Evolutionary conservation across 2,888 invertebrate genomes (phyloP).

Genomic region (Rhamphomyia laevipes): DNA sequence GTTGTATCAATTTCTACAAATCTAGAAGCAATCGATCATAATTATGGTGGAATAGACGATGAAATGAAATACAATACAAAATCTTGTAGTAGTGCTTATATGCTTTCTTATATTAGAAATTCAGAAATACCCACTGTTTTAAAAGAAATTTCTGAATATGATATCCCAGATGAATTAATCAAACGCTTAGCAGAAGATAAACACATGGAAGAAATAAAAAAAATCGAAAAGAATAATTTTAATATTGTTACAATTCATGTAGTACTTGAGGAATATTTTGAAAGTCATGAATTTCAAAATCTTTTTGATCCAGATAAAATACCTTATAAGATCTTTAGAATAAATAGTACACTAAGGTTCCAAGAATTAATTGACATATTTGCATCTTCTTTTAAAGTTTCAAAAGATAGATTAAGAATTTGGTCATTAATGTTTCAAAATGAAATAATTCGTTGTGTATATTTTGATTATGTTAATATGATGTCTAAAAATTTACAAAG

Average conservation of each 20-base stretch:
- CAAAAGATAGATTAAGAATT: constrained; percentile 73
- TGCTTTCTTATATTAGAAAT: constrained; percentile 97
- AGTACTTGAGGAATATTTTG: constrained; percentile 76
- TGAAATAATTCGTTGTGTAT: constrained; percentile 61
- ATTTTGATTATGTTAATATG: constrained; percentile 68
- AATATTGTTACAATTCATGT: constrained; percentile 72
- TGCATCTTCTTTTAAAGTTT: constrained; percentile 80
- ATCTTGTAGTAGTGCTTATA: constrained; percentile 97
- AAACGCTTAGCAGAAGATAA: constrained; percentile 86
- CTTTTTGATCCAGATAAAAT: constrained; percentile 86
- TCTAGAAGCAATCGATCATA: constrained; percentile 93
- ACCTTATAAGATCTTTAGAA: constrained; percentile 71
- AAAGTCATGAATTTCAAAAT: constrained; percentile 92
- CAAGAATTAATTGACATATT: constrained; percentile 75
- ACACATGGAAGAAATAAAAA: constrained; percentile 75
- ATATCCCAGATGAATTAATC: constrained; percentile 85
- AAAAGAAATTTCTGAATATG: constrained; percentile 80
- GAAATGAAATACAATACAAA: constrained; percentile 83
- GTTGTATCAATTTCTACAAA: constrained; percentile 94
- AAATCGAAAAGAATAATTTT: constrained; percentile 92
- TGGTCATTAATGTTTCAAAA: constrained; percentile 82
- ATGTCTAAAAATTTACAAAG: constrained; percentile 40
- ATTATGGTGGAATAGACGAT: constrained; percentile 94
- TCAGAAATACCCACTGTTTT: constrained; percentile 75
- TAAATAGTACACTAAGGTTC: constrained; percentile 80